Evolutionary conservation across 2,113 vertebrate genomes (phyloP), one percentile per base, ranked within the genome.

Genomic region (Dipodomys ordii): DNA sequence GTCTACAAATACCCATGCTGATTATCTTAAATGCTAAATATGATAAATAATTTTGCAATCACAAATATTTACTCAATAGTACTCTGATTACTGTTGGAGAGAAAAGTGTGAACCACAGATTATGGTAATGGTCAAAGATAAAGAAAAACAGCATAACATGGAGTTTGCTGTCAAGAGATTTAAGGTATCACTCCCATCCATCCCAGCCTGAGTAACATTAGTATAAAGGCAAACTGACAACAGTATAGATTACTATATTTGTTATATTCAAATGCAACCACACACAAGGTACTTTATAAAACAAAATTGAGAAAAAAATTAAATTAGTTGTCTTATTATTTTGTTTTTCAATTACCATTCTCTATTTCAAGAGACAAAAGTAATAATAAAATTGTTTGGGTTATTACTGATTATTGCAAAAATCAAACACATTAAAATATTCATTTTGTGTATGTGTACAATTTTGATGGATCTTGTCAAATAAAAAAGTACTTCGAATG

Each of bases 261-360:
- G 68, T 27, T 85, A 68, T 11, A 74, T 81, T 68, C 64, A 92
- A 87, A 89, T 39, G 44, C 88, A 53, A 74, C 27, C 80, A 10
- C 71, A 13, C 20, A 67, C 91, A 85, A 91, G 44, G 13, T 35
- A 62, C 46, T 72, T 78, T n/a, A 68, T 67, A 85, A 91, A 93
- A 78, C 6, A 85, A 85, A 88, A 8, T 1, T 81, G 12, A 90
- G 27, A 49, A 91, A 84, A 22, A 49, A 60, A n/a, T 0, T 32
- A 62, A 78, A 65, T 68, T 7, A 27, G 15, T 73, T 11, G 53
- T 57, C 53, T 87, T 57, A 74, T 32, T 81, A 67, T 49, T 87
- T 89, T 71, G 83, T 87, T 46, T 71, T 86, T 79, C 27, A 83
- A 74, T 69, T 77, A 83, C 16, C n/a, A 64, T 32, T 88, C 62